Base-by-base conservation (phyloP, 2,888 invertebrate species). In the Clepsis dumicolana region DNA sequence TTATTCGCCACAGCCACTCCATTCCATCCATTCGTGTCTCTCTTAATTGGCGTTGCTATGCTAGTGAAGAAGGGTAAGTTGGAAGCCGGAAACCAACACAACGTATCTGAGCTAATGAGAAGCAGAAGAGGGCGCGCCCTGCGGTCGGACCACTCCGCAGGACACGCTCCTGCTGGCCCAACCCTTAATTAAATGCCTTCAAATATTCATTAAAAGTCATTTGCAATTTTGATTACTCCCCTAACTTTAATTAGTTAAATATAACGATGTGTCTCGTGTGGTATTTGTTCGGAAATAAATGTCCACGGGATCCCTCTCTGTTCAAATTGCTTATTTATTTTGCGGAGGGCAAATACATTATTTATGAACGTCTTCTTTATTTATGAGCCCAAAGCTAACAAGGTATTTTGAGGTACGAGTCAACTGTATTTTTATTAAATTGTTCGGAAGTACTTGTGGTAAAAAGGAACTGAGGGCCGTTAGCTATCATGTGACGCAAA, bases 271-370 rank as follows among this genome's bases (percentile, higher is more conserved):
- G 21, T 27, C 62, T 62, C 21, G 14, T 38, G 44, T 24, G 4
- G 14, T 12, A 16, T 64, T 64, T 32, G 29, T 64, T 48, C n/a
- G 24, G n/a, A 64, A 56, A 14, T 24, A 27, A 63, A 29, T 53
- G 41, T 54, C 10, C 50, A 52, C n/a, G 7, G 32, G 14, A 35
- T 7, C 63, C 48, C 18, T 29, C 29, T 57, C 12, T 48, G 48
- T 21, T 32, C 54, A 21, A 53, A 53, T 54, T 54, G 41, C 52
- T n/a, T 62, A 62, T 24, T 57, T 64, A 81, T 83, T 78, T 79
- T 82, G 80, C 77, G 79, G 79, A 80, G 80, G 77, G 74, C 74
- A 79, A 77, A 81, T 84, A 83, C 81, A 85, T 83, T 79, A 85
- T 85, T 84, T 81, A 86, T 82, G 77, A 82, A 77, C 14, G 21